Base-by-base conservation (phyloP, 2,113 vertebrate species). In the Panurus biarmicus region DNA sequence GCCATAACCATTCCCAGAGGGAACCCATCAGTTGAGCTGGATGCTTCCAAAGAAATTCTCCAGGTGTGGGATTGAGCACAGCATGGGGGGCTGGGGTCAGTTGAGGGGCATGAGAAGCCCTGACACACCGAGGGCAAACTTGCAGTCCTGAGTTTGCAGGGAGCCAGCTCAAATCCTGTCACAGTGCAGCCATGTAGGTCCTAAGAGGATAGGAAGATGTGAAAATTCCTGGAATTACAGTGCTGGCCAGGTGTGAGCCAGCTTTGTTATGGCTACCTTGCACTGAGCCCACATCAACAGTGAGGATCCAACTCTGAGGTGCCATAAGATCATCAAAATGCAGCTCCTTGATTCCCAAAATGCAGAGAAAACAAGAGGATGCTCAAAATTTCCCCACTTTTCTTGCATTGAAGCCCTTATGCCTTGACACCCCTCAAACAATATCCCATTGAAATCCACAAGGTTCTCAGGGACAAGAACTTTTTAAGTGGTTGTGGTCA, bases 41-140 rank as follows among this genome's bases (percentile, higher is more conserved):
- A 6, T 26, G 22, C 8, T 87, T n/a, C 85, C 85, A 15, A 50
- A 85, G 24, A 3, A 24, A 42, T 77, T 71, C 38, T 35, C 21
- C 21, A 13, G 2, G 1, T 33, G 14, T 4, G 5, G 16, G 54
- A 38, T 25, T 42, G 25, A 65, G 85, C 71, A 20, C 40, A n/a
- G 33, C 0, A 0, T 2, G 9, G 7, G 33, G 10, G 29, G 10
- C 36, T 87, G 75, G 53, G 29, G 71, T 40, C 50, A 10, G 6
- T 8, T 7, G 12, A 83, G 50, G 20, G 22, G 6, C 6, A 2
- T 7, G 38, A 86, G 45, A 36, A 38, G 11, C 31, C 24, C 7
- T 24, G 29, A 7, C 54, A 16, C 10, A 2, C 29, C 62, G 45
- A 19, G 50, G 54, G 53, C 61, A 44, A 53, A 24, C 10, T 2